Percentiles rank a stretch among this genome's conserved stretches.
Evolutionary conservation across 30 jellyfish, hydroid and myxozoan species (phyloP).

Genomic region (Calvadosia cruxmelitensis): DNA sequence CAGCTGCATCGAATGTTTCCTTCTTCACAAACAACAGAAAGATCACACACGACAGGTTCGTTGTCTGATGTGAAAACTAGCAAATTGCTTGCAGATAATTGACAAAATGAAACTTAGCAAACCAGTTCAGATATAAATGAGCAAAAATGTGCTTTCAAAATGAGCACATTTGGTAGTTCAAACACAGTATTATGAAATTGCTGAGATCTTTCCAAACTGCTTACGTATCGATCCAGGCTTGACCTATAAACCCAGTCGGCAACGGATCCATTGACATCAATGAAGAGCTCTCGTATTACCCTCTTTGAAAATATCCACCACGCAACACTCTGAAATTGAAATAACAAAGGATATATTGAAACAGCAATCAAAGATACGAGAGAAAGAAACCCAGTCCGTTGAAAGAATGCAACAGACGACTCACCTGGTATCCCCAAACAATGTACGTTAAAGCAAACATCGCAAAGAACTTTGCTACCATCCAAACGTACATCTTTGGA

Average conservation of each 20-base stretch:
- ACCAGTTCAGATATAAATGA: no score
- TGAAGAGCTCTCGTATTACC: slow-evolving; percentile 62
- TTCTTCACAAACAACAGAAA: no score
- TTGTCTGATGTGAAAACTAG: no score
- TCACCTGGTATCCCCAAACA: slow-evolving; percentile 89
- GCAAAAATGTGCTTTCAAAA: no score
- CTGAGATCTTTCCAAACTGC: no score
- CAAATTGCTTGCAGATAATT: no score
- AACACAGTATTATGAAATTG: no score
- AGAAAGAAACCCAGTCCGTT: neutral
- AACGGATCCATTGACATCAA: slow-evolving; percentile 55
- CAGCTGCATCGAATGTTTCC: no score
- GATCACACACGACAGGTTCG: no score
- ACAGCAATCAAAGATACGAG: no score
- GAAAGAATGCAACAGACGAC: neutral
- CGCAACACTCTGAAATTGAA: slow-evolving; percentile 49
- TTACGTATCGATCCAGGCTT: slow-evolving; percentile 84
- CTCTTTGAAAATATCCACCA: slow-evolving; percentile 65
- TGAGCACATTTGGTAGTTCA: no score
- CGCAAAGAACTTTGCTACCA: slow-evolving; percentile 48
- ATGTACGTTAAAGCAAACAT: slow-evolving; percentile 61
- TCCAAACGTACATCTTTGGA: slow-evolving; percentile 55
- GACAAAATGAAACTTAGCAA: no score
- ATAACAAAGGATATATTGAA: neutral
- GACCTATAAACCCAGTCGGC: slow-evolving; percentile 69